Base-by-base conservation (phyloP, 2,113 vertebrate genomes). In the Paradisaea rubra region DNA sequence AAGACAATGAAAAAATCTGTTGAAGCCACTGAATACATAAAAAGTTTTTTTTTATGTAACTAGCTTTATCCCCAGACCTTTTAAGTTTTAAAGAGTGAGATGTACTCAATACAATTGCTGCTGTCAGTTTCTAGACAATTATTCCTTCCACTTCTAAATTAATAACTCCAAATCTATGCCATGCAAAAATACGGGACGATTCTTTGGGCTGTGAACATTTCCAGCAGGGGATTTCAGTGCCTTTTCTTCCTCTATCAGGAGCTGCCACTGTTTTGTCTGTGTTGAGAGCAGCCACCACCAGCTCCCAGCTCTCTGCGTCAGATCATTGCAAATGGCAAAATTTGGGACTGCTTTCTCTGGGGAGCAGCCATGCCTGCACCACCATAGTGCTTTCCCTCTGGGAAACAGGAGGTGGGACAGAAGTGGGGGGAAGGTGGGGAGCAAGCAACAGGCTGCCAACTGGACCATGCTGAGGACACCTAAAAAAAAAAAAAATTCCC, bases 371-470 rank as follows among this genome's bases (percentile, higher is more conserved):
- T 79, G 81, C 56, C 60, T 18, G 41, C 53, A 37, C 30, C 1
- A 6, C 14, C 1, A 0, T 0, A n/a, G 39, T 25, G 44, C 2
- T 1, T 11, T 72, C 53, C 73, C 61, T 54, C 70, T 50, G n/a
- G 61, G 63, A 89, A 91, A 85, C 33, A 74, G 80, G 72, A 44
- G 76, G 50, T 54, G n/a, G 70, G 41, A 71, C 20, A 53, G 52
- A 57, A 70, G 35, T 35, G 35, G 35, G 35, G 35, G 35, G 35
- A 35, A 35, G 35, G 35, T 1, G 11, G 49, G 77, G 77, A 86
- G 61, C 69, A 84, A 41, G 53, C 56, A 81, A 81, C 69, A 56
- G 44, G 61, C 31, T 88, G 41, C 25, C 72, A 91, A 65, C 53
- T 57, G 33, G 45, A 77, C 59, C 33, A 54, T 1, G 2, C 56